These are phyloP conservation scores for Cylindroiulus punctatus DNA, from an alignment of 2,888 invertebrate genomes.

Conservation along the genomic window DNA sequence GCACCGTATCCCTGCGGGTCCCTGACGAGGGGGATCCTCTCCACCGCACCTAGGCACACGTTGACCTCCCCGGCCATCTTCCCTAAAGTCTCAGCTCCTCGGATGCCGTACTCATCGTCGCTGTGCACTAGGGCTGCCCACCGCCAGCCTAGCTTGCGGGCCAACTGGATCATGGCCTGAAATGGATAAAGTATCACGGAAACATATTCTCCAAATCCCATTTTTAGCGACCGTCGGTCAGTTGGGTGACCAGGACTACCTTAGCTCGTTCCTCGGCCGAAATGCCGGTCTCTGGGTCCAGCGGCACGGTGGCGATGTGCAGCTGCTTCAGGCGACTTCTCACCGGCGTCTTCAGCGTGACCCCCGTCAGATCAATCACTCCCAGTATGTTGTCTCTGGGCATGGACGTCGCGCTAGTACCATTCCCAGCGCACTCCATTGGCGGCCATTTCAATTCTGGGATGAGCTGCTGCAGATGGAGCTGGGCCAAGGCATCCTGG, in stretches of 20 bases:
- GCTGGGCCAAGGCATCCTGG: background rate
- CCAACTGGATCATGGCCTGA: background rate
- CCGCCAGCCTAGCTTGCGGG: background rate
- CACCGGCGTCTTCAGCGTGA: background rate
- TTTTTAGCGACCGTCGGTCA: no score
- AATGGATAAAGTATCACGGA: background rate
- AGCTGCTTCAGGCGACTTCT: background rate
- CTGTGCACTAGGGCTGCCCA: background rate
- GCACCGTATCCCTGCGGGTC: background rate
- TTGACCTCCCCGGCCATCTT: background rate
- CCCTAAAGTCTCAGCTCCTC: background rate
- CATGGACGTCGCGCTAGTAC: background rate
- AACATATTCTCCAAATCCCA: no score
- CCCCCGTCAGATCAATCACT: background rate
- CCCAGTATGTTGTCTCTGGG: background rate
- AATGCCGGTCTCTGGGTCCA: background rate
- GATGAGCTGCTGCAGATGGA: background rate
- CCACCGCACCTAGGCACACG: background rate
- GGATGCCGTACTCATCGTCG: background rate
- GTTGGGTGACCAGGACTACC: background rate
- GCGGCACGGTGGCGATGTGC: background rate
- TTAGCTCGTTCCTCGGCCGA: background rate
- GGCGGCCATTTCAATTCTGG: background rate
- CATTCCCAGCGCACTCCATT: background rate
- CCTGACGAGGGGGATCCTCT: background rate